Conservation (phyloP, 2,888 invertebrate species). For the Epiblema foenella region DNA sequence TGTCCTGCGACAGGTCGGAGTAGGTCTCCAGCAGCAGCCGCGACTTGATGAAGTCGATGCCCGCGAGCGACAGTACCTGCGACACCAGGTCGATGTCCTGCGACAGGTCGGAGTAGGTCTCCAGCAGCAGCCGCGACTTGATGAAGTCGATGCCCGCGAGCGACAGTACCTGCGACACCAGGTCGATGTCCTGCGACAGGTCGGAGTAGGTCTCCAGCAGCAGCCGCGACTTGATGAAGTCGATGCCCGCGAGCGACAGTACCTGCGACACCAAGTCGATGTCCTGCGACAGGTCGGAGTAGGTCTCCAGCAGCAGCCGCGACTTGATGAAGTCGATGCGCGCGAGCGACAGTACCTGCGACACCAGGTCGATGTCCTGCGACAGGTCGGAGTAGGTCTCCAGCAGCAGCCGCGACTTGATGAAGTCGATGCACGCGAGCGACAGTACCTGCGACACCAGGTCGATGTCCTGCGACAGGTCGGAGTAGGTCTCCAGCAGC, state of each 20-base stretch:
- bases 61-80: slow-evolving; percentile 91
- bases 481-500: slow-evolving; percentile 93
- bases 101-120: slow-evolving; percentile 94
- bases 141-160: slow-evolving; percentile 96
- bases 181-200: slow-evolving; percentile 94
- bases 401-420: slow-evolving; percentile 93
- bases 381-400: slow-evolving; percentile 95
- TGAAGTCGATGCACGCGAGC: slow-evolving; percentile 95
- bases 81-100: slow-evolving; percentile 97
- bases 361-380: slow-evolving; percentile 96
- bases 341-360: slow-evolving; percentile 92
- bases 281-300: slow-evolving; percentile 95
- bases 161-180: slow-evolving; percentile 94
- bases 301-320: slow-evolving; percentile 92
- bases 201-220: slow-evolving; percentile 95
- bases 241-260: slow-evolving; percentile 93
- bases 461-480: slow-evolving; percentile 95
- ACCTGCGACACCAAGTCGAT: slow-evolving; percentile 96
- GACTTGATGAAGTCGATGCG: slow-evolving; percentile 97
- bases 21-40: slow-evolving; percentile 93
- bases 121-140: slow-evolving; percentile 93
- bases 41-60: slow-evolving; percentile 96
- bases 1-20: slow-evolving; percentile 95
- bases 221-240: slow-evolving; percentile 95
- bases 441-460: slow-evolving; percentile 95